Percentiles rank a stretch among this genome's conserved stretches.
Evolutionary conservation across 2,888 invertebrate genomes (phyloP).

Genomic region (Eucera pruinosa): DNA sequence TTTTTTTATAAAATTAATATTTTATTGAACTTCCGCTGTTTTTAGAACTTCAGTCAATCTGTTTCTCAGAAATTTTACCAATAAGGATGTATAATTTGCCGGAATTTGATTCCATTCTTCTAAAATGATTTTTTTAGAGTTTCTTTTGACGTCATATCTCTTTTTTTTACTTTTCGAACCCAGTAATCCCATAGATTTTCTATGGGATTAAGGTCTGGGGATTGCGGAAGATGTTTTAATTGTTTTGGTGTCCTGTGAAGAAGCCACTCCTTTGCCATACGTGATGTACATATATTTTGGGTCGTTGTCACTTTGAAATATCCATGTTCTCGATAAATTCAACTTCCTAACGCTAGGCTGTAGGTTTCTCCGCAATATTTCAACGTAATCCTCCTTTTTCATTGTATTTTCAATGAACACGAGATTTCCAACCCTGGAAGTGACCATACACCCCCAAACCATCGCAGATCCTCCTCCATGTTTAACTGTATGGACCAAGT

Average conservation of each 20-base stretch:
- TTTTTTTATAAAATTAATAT: slow-evolving; percentile 9
- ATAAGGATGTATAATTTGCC: slow-evolving; percentile 1
- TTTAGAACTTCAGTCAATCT: slow-evolving; percentile 9
- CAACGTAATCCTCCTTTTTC: slow-evolving; percentile 5
- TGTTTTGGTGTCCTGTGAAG: background rate
- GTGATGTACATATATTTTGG: background rate
- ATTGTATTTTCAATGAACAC: slow-evolving; percentile 9
- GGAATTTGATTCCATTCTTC: slow-evolving; percentile 7
- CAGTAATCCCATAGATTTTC: slow-evolving; percentile 10
- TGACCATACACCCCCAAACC: background rate
- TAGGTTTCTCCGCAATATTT: background rate
- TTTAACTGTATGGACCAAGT: background rate
- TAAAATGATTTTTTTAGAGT: background rate
- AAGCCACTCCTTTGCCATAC: background rate
- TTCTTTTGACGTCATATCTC: slow-evolving; percentile 4
- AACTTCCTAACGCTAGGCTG: background rate
- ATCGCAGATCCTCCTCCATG: background rate
- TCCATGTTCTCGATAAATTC: slow-evolving; percentile 3
- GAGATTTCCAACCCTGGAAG: slow-evolving; percentile 4
- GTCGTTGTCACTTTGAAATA: slow-evolving; percentile 1
- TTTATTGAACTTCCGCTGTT: background rate
- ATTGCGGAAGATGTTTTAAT: slow-evolving; percentile 1
- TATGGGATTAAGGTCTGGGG: slow-evolving; percentile 7
- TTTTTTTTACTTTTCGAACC: background rate
- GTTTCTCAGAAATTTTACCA: background rate